These are phyloP conservation scores for Andrena flavipes DNA, from an alignment of 2,888 invertebrate genomes.

Conservation along the genomic window DNA sequence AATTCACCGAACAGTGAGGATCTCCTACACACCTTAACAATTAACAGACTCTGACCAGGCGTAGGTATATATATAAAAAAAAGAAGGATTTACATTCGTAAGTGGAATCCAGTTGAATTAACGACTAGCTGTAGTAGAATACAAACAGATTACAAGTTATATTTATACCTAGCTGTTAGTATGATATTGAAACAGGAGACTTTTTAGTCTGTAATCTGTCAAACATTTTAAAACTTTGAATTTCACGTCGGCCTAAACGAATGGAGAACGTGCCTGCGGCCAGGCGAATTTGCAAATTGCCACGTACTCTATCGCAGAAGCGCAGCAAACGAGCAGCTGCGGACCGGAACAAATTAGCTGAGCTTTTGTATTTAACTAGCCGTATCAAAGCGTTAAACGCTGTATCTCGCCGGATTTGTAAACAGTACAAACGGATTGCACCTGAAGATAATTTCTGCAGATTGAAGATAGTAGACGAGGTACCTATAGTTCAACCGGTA, in stretches of 20 bases:
- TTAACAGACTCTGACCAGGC: not conserved
- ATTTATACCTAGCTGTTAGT: not conserved
- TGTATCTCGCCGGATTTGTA: slow-evolving; percentile 64
- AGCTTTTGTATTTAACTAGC: slow-evolving; percentile 78
- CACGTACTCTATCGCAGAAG: slow-evolving; percentile 46
- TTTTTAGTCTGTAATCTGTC: too few species aligned
- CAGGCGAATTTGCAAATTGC: slow-evolving; percentile 44
- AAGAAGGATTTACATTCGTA: too few species aligned
- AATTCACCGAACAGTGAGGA: not conserved
- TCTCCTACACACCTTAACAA: not conserved
- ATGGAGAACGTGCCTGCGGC: slow-evolving; percentile 9
- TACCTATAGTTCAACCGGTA: slow-evolving; percentile 73
- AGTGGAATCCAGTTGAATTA: too few species aligned
- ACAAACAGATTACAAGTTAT: too few species aligned
- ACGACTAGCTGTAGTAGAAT: too few species aligned
- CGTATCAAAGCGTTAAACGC: slow-evolving; percentile 75
- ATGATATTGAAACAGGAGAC: too few species aligned
- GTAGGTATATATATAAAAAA: too few species aligned
- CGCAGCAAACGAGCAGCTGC: slow-evolving; percentile 66
- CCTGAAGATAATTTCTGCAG: slow-evolving; percentile 68
- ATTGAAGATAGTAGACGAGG: slow-evolving; percentile 63
- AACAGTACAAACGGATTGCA: slow-evolving; percentile 73
- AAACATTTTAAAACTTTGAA: not conserved
- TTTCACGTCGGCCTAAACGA: not conserved
- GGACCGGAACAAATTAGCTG: slow-evolving; percentile 78